Evolutionary conservation across 2,113 vertebrate genomes (phyloP).

Genomic region (Thryonomys swinderianus): DNA sequence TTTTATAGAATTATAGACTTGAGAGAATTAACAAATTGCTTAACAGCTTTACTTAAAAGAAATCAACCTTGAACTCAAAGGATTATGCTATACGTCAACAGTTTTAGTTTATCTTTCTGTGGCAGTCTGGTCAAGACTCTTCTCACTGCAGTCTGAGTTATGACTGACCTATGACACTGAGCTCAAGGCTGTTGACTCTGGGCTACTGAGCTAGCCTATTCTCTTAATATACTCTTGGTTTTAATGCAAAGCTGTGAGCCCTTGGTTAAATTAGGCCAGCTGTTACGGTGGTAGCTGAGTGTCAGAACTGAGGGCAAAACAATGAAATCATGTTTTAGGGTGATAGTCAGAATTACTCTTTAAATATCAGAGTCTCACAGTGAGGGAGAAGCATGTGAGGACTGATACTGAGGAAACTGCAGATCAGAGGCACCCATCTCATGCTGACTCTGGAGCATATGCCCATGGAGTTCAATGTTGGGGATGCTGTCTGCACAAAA

Average conservation of each 20-base stretch:
- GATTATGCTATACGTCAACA: background rate
- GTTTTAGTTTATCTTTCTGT: background rate
- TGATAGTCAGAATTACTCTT: background rate
- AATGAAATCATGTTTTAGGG: slow-evolving; percentile 51
- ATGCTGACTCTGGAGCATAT: background rate
- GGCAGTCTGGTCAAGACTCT: background rate
- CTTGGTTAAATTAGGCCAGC: slow-evolving; percentile 17
- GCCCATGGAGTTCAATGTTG: background rate
- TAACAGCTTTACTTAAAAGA: background rate
- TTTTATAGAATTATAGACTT: background rate
- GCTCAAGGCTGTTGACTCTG: background rate
- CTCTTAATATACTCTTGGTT: background rate
- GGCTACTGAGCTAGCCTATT: background rate
- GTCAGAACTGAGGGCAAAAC: slow-evolving; percentile 24
- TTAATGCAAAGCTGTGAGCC: background rate
- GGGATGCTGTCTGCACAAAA: background rate
- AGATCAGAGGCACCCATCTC: background rate
- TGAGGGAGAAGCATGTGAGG: background rate
- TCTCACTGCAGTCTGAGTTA: background rate
- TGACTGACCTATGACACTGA: background rate
- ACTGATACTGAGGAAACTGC: background rate
- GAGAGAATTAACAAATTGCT: background rate
- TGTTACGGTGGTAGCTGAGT: background rate
- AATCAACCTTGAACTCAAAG: background rate
- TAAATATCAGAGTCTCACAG: background rate